These are phyloP conservation scores for Phenacoccus solenopsis DNA, from an alignment of 1,140 invertebrate genomes.

Conservation along the genomic window DNA sequence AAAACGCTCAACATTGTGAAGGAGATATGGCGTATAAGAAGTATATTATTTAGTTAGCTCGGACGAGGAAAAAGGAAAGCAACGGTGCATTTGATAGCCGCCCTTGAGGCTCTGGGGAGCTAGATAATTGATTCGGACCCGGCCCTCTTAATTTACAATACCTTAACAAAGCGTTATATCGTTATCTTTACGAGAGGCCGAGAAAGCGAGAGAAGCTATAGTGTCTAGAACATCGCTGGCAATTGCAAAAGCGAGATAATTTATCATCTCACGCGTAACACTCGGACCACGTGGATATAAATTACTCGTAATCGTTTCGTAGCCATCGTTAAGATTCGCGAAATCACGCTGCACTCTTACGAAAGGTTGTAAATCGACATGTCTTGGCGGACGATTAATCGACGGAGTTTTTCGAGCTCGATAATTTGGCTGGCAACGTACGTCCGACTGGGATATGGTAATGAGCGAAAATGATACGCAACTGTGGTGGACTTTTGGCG, in stretches of 20 bases:
- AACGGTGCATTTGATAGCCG: not conserved
- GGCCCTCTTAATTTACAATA: conserved; percentile 1
- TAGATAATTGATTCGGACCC: not conserved
- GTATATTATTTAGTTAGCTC: no score
- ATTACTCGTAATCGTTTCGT: not conserved
- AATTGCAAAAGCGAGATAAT: not conserved
- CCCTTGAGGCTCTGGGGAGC: not conserved
- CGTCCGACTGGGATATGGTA: no score
- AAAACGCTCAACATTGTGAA: no score
- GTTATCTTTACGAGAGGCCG: not conserved
- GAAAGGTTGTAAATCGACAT: no score
- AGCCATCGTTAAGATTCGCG: no score
- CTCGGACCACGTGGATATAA: not conserved
- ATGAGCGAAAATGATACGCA: no score
- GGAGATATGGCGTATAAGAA: no score
- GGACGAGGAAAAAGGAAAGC: not conserved
- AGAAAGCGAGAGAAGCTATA: not conserved
- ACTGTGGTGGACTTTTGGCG: no score
- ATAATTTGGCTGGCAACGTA: no score
- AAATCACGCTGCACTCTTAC: no score
- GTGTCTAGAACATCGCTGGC: not conserved
- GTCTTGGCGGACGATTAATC: no score
- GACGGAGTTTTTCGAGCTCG: no score
- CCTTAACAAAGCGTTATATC: not conserved
- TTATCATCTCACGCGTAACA: not conserved